These are phyloP conservation scores for Diploptera punctata DNA, from an alignment of 2,888 invertebrate genomes.

Conservation along the genomic window DNA sequence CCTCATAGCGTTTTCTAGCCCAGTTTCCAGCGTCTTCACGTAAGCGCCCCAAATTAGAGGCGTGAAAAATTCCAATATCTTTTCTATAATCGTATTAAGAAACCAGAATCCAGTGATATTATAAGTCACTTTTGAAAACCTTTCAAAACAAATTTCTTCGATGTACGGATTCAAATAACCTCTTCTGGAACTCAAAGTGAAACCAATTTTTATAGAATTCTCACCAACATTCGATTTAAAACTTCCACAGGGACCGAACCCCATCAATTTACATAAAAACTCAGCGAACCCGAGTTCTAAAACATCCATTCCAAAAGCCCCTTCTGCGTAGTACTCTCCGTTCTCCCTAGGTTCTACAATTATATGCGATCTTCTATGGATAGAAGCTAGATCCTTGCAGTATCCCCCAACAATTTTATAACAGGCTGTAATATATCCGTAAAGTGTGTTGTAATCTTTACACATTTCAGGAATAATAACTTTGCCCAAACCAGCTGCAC, in stretches of 20 bases:
- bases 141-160: neutral
- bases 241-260: neutral
- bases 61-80: neutral
- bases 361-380: neutral
- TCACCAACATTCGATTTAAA: neutral
- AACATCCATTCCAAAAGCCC: neutral
- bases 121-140: neutral
- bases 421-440: neutral
- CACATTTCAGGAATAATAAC: neutral
- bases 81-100: neutral
- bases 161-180: neutral
- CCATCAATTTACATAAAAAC: neutral
- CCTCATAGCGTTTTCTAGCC: neutral
- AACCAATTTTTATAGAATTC: neutral
- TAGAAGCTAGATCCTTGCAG: neutral
- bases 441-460: neutral
- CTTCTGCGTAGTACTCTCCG: neutral
- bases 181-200: neutral
- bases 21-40: neutral
- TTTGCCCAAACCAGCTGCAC: neutral
- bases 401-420: neutral
- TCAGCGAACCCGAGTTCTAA: neutral
- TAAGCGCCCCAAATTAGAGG: neutral
- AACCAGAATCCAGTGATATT: neutral
- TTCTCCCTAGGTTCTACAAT: neutral